phyloP scores from a whole-genome alignment of 2,113 vertebrate species.

The Oryctolagus cuniculus region DNA sequence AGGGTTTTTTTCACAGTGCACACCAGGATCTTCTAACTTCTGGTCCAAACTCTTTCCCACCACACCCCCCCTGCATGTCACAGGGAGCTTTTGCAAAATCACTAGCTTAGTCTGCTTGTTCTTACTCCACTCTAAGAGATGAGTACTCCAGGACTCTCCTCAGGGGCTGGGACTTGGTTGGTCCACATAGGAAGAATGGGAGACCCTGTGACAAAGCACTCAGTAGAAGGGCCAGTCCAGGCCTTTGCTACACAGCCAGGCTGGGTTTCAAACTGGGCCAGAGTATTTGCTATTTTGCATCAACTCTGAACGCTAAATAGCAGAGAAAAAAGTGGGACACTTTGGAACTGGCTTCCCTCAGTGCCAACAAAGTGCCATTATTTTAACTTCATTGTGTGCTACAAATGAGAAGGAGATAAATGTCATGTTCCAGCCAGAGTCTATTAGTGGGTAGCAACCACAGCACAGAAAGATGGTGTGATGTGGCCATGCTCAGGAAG shows the following conservation, averaged over 20 bases:
- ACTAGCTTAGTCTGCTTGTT: neutral
- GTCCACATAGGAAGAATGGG: neutral
- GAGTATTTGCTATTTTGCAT: slow-evolving; percentile 61
- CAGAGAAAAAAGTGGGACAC: slow-evolving; percentile 74
- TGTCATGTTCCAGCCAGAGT: slow-evolving; percentile 69
- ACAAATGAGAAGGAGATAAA: slow-evolving; percentile 81
- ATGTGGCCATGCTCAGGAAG: neutral
- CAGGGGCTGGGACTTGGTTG: neutral
- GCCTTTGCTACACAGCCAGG: neutral
- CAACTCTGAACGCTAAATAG: slow-evolving; percentile 58
- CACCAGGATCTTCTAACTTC: neutral
- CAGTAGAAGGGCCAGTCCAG: neutral
- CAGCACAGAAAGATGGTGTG: slow-evolving; percentile 35
- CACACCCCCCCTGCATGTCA: neutral
- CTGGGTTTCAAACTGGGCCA: slow-evolving; percentile 59
- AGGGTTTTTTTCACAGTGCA: neutral
- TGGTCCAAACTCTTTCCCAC: neutral
- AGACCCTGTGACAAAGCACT: neutral
- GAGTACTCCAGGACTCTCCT: neutral
- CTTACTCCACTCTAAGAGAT: neutral
- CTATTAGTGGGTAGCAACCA: slow-evolving; percentile 72
- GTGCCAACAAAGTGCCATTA: slow-evolving; percentile 77
- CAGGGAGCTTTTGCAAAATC: neutral
- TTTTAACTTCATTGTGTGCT: slow-evolving; percentile 75
- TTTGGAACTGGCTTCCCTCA: slow-evolving; percentile 53